Base-by-base conservation (phyloP, 2,797 vertebrate genomes). In the Danio albolineatus region DNA sequence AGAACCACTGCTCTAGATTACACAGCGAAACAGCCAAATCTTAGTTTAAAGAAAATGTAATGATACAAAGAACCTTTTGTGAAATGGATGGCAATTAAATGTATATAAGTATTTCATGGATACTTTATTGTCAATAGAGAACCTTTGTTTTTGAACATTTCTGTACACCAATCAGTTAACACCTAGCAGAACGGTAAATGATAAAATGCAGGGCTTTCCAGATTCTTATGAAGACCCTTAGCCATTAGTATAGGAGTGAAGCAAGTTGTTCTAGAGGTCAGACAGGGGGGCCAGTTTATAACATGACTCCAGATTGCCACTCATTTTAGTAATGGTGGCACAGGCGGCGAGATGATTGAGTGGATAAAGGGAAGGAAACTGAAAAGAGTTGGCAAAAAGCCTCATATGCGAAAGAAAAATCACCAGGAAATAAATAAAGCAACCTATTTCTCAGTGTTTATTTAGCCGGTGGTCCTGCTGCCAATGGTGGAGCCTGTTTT, bases 381-480 rank as follows among this genome's bases (percentile, higher is more conserved):
- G 19, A 65, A 57, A 41, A 16, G 16, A 16, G 43, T 10, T 70
- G 56, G 73, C 61, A 41, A 41, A 36, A 71, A 61, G 46, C 19
- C 67, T 59, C 7, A 17, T 4, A 64, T 71, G 10, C 6, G 43
- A 66, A 51, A 1, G 10, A 43, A 44, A 36, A 9, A 54, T 43
- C n/a, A 21, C 51, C 43, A 65, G 19, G 64, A 7, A 43, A 44
- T 46, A 48, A 39, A 60, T 60, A 36, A 69, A 54, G 5, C 49
- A 38, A 21, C 39, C 16, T 46, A 54, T 75, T 44, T 69, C 17
- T 69, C 6, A 12, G 4, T 61, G 36, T 41, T 64, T 71, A 71
- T 70, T 75, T 75, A 70, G 41, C 9, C 41, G 21, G 62, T 39
- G 19, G 57, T 53, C 6, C 44, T 66, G 75, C 75, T 78, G 69